Percentiles rank a stretch among this genome's conserved stretches.
Evolutionary conservation across 2,113 vertebrate species (phyloP).

Genomic region (Choloepus hoffmanni): DNA sequence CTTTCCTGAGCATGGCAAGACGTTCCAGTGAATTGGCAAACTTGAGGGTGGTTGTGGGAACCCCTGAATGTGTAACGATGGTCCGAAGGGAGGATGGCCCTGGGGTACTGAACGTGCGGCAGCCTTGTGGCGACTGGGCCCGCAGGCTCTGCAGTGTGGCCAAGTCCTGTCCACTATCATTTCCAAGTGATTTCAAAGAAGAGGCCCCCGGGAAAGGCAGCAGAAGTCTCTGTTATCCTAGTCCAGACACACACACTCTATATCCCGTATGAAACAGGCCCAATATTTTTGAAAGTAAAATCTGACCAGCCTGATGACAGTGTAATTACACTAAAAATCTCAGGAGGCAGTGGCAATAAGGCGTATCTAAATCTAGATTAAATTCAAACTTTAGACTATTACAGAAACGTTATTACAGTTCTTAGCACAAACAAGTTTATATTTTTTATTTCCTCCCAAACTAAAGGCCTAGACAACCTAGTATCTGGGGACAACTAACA

Average conservation of each 20-base stretch:
- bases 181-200: not conserved
- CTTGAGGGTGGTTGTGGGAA: too few relatives aligned
- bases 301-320: slow-evolving; percentile 46
- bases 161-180: not conserved
- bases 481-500: not conserved
- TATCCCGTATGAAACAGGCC: not conserved
- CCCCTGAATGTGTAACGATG: too few relatives aligned
- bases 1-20: too few relatives aligned
- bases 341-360: slow-evolving; percentile 51
- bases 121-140: too few relatives aligned
- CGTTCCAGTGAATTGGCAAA: too few relatives aligned
- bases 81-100: too few relatives aligned
- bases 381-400: slow-evolving; percentile 56
- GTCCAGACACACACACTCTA: not conserved
- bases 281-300: slow-evolving; percentile 19
- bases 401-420: not conserved
- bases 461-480: not conserved
- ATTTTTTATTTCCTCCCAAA: not conserved
- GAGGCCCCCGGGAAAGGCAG: not conserved
- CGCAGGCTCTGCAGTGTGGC: too few relatives aligned
- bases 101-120: too few relatives aligned
- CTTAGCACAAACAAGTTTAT: not conserved
- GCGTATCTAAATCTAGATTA: slow-evolving; percentile 65
- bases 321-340: slow-evolving; percentile 61
- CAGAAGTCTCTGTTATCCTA: not conserved